Percentiles rank a stretch among this genome's conserved stretches.
Conservation (phyloP, 2,113 vertebrate species). For the Saccopteryx bilineata region DNA sequence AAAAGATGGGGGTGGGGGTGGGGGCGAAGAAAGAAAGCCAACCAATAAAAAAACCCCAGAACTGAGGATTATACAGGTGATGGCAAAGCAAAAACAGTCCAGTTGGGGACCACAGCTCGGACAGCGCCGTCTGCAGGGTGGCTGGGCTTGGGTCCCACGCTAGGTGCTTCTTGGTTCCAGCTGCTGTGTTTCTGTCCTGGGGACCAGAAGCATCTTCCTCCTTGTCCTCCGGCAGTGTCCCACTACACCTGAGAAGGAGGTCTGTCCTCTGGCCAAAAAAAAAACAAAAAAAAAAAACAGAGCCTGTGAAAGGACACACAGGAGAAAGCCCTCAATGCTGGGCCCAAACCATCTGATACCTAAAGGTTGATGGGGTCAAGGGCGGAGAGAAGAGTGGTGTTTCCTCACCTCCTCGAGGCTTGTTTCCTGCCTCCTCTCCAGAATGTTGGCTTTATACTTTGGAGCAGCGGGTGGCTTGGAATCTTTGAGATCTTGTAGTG, state of each 20-base stretch:
- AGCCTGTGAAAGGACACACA: slow-evolving; percentile 61
- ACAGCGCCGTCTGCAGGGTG: not conserved
- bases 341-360: not conserved
- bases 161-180: not conserved
- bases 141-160: not conserved
- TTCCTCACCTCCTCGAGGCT: slow-evolving; percentile 73
- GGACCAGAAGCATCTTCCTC: not conserved
- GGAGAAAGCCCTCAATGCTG: slow-evolving; percentile 54
- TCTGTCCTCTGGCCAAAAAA: not conserved
- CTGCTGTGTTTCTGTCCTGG: not conserved
- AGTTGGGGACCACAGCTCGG: not conserved
- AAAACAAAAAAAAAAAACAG: not conserved
- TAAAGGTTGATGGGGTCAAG: not conserved
- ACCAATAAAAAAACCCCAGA: slow-evolving; percentile 23
- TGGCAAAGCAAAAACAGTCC: not conserved
- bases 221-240: not conserved
- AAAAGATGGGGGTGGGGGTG: not conserved
- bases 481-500: not conserved
- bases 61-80: not conserved
- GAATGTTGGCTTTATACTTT: not conserved
- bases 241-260: not conserved
- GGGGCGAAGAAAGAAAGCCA: not conserved
- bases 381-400: not conserved
- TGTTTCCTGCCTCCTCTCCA: not conserved
- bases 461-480: not conserved